Base-by-base conservation (phyloP, 2,113 vertebrate species). In the Indri indri region DNA sequence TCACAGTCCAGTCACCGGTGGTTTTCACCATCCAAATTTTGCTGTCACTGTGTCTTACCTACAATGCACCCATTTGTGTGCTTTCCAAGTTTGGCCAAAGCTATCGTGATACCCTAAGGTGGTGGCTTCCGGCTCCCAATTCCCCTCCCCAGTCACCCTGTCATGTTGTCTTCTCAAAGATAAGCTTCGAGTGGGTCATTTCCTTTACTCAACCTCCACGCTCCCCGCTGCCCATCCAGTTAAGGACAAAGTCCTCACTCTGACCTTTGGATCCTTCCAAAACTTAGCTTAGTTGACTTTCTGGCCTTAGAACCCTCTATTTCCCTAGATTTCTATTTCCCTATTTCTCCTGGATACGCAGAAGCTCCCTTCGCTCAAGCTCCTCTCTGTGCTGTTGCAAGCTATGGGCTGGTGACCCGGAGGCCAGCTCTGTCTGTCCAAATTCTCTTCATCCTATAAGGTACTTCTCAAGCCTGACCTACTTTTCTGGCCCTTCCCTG, bases 1-100 rank as follows among this genome's bases (percentile, higher is more conserved):
- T 40, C 81, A 50, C 3, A n/a, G 22, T 45, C 27, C 4, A 0
- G 6, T 50, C 20, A 12, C 9, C 30, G 34, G 0, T 47, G 7
- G 9, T 40, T 65, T 30, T 45, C 23, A n/a, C 8, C 57, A 34
- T 9, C 54, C 32, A 20, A 1, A 61, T 40, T 79, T 37, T 7
- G 1, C 57, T 47, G 9, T 52, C 11, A 25, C 37, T 5, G 0
- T 32, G 37, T 59, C 25, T 86, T 40, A 18, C 9, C 54, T 18
- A 23, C 10, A 20, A 9, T 12, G 50, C 40, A 13, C 27, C 9
- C 12, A 4, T 32, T 16, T 11, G 0, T 2, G 4, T 1, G 27
- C 34, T 32, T 25, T 22, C 22, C 17, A 37, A 42, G 7, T 54
- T 6, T 30, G 20, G 34, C 5, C 52, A 52, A 32, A 42, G 50